Conservation (phyloP, 2,797 vertebrate genomes). For the Neoniphon sammara region DNA sequence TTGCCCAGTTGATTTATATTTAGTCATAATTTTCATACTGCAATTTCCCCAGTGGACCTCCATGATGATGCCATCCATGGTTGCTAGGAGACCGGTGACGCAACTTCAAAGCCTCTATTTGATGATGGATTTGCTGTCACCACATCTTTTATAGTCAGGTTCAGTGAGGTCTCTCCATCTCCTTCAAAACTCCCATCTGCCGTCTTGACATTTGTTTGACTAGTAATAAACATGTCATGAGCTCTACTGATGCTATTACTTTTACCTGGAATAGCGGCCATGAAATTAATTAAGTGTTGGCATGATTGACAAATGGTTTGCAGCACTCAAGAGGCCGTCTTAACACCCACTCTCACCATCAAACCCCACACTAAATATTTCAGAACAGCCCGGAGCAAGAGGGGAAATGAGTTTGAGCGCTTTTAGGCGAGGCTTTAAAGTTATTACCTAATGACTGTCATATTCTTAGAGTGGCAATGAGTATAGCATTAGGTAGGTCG, state of each 20-base stretch:
- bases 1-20: background rate
- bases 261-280: constrained; percentile 16
- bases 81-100: constrained; percentile 45
- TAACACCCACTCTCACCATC: constrained; percentile 32
- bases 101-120: constrained; percentile 39
- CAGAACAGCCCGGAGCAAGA: constrained; percentile 34
- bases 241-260: constrained; percentile 18
- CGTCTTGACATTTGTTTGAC: constrained; percentile 7
- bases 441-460: constrained; percentile 30
- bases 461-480: background rate
- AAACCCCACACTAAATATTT: constrained; percentile 54
- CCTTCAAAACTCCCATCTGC: constrained; percentile 21
- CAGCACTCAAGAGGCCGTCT: constrained; percentile 29
- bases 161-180: constrained; percentile 32
- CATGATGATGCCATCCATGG: constrained; percentile 5
- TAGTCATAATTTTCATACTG: background rate
- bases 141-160: constrained; percentile 45
- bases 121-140: constrained; percentile 49
- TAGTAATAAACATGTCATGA: constrained; percentile 35
- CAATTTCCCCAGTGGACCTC: constrained; percentile 19
- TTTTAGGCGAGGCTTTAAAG: constrained; percentile 27
- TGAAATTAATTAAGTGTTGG: constrained; percentile 39
- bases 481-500: background rate
- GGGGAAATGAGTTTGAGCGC: constrained; percentile 35
- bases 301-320: constrained; percentile 62